Base-by-base conservation (phyloP, 2,797 vertebrate species). In the Artibeus jamaicensis region DNA sequence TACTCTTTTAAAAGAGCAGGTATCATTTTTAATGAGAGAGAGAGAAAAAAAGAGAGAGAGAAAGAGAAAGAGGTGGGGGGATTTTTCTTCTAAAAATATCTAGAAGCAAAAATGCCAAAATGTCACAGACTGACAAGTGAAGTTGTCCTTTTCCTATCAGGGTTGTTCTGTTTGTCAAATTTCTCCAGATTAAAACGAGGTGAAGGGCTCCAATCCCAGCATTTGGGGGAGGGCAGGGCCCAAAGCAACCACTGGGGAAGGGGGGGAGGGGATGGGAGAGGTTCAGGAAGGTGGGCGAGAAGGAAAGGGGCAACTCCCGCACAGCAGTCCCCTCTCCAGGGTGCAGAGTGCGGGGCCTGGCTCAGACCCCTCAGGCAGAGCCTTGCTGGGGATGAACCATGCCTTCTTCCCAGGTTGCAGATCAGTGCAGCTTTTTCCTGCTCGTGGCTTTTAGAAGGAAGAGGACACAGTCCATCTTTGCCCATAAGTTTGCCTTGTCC, bases 381-480 rank as follows among this genome's bases (percentile, higher is more conserved):
- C 48, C 39, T 59, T 44, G 2, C 1, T 42, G 79, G 46, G 46
- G 37, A 44, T 22, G 44, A 62, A 44, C 22, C 19, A n/a, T 26
- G 32, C 24, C 46, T 48, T 77, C 16, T 18, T 37, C 34, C 57
- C 34, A 44, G 39, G 44, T 10, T 26, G 34, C 71, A 85, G 0
- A 29, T 24, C 29, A 6, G 44, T 7, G 16, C 21, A 8, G 15
- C 39, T 42, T 62, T 46, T 86, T 86, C 88, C 90, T 89, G 65
- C 95, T 95, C 86, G 34, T n/a, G 78, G 42, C 15, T 96, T 55
- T 96, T 93, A 79, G 79, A 89, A 83, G 86, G 89, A 92, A 96
- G 21, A 95, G 96, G 71, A 26, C 22, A 74, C 46, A n/a, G 73
- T 21, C 18, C 29, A 65, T 93, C 74, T 92, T 92, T 83, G 48